Evolutionary conservation across 1,140 invertebrate species (phyloP).

Genomic region (Drosophila punjabiensis): DNA sequence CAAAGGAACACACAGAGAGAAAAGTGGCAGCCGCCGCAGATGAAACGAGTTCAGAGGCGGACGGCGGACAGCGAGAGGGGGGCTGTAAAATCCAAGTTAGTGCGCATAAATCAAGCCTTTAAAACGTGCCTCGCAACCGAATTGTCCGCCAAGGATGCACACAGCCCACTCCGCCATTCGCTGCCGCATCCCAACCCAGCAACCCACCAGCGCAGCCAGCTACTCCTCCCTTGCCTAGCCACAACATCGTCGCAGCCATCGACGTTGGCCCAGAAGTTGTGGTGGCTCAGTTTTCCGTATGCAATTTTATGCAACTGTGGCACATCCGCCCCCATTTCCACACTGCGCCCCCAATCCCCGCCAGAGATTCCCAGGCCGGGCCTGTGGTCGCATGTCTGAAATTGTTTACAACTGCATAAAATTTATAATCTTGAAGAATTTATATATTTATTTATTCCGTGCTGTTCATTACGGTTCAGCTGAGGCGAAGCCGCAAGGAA

Average conservation of each 20-base stretch:
- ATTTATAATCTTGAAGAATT: constrained; percentile 83
- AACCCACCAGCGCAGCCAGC: constrained; percentile 23
- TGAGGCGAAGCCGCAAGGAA: constrained; percentile 50
- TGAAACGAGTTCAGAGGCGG: constrained; percentile 35
- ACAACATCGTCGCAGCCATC: constrained; percentile 46
- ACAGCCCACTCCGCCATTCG: constrained; percentile 12
- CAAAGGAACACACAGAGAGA: constrained; percentile 45
- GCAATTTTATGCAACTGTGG: constrained; percentile 83
- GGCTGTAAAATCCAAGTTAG: constrained; percentile 70
- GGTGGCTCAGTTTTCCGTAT: constrained; percentile 73
- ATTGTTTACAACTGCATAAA: constrained; percentile 82
- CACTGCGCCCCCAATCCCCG: constrained; percentile 7
- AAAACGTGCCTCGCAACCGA: constrained; percentile 84
- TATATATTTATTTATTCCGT: constrained; percentile 80
- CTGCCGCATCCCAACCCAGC: neutral
- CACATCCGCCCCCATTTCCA: constrained; percentile 57
- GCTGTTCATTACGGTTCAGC: constrained; percentile 49
- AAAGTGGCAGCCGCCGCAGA: constrained; percentile 54
- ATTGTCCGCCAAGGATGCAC: constrained; percentile 80
- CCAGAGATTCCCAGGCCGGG: constrained; percentile 7
- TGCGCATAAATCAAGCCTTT: constrained; percentile 85
- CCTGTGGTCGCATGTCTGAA: constrained; percentile 51
- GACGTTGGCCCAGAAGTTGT: constrained; percentile 68
- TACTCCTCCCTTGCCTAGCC: constrained; percentile 41
- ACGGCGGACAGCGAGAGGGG: constrained; percentile 20